These are phyloP conservation scores for Drosophila repletoides DNA, from an alignment of 1,140 invertebrate species.

Conservation along the genomic window DNA sequence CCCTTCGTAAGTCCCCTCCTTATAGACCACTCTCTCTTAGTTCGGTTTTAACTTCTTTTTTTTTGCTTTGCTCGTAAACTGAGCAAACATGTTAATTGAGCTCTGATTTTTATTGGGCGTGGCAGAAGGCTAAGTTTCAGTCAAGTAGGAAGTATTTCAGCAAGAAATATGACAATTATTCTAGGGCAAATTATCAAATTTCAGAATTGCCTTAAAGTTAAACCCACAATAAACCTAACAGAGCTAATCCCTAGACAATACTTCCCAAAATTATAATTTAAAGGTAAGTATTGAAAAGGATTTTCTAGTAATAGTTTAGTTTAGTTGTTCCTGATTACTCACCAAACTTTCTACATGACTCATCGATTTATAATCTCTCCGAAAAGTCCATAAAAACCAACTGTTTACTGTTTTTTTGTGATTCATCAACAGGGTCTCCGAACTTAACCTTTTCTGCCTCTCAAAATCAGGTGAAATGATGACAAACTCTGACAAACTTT, in stretches of 20 bases:
- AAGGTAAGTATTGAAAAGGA: too few species aligned
- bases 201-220: background rate
- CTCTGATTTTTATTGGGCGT: constrained; percentile 31
- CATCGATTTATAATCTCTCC: background rate
- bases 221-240: too few species aligned
- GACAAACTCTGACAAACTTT: constrained; percentile 23
- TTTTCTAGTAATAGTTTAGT: background rate
- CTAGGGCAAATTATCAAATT: background rate
- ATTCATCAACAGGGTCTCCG: background rate
- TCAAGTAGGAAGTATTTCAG: constrained; percentile 10
- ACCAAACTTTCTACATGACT: constrained; percentile 20
- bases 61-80: constrained; percentile 64
- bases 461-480: background rate
- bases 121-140: background rate
- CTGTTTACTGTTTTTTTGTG: constrained; percentile 17
- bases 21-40: background rate
- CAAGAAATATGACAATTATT: background rate
- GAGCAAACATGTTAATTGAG: constrained; percentile 71
- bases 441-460: too few species aligned
- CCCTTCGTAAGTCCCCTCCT: background rate
- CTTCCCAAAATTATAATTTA: too few species aligned
- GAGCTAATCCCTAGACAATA: too few species aligned
- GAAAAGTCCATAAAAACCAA: background rate
- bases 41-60: constrained; percentile 24
- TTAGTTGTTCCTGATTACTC: background rate